phyloP scores from a whole-genome alignment of 2,888 invertebrate genomes.

The Heliconius ethilla region DNA sequence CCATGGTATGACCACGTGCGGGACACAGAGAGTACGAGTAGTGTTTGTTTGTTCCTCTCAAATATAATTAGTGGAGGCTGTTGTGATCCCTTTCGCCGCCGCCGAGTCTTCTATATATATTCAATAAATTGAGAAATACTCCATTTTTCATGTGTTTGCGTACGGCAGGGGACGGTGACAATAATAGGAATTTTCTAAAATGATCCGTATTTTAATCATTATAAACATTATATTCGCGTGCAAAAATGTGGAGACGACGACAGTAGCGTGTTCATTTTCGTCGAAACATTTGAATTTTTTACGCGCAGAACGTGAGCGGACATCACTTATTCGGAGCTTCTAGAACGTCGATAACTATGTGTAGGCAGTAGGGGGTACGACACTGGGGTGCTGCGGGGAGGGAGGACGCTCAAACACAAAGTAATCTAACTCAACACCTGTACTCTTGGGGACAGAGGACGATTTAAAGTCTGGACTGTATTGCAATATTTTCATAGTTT shows the following conservation, averaged over 20 bases:
- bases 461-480: too few relatives aligned
- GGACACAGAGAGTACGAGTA: too few relatives aligned
- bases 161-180: neutral
- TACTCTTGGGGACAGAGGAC: too few relatives aligned
- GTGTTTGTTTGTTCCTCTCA: too few relatives aligned
- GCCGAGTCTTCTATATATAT: constrained; percentile 17
- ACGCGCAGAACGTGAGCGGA: constrained; percentile 35
- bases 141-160: constrained; percentile 33
- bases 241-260: neutral
- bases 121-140: constrained; percentile 33
- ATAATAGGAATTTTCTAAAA: neutral
- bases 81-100: neutral
- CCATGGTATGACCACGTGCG: too few relatives aligned
- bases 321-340: constrained; percentile 33
- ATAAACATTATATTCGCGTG: constrained; percentile 5
- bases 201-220: neutral
- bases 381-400: neutral
- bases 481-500: too few relatives aligned
- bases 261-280: constrained; percentile 16
- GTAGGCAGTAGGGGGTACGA: too few relatives aligned
- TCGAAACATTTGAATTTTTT: constrained; percentile 34
- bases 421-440: neutral
- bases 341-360: neutral
- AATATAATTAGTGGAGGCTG: too few relatives aligned
- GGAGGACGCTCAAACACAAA: neutral